Evolutionary conservation across 2,888 invertebrate species (phyloP).

Genomic region (Choristoneura rosaceana): DNA sequence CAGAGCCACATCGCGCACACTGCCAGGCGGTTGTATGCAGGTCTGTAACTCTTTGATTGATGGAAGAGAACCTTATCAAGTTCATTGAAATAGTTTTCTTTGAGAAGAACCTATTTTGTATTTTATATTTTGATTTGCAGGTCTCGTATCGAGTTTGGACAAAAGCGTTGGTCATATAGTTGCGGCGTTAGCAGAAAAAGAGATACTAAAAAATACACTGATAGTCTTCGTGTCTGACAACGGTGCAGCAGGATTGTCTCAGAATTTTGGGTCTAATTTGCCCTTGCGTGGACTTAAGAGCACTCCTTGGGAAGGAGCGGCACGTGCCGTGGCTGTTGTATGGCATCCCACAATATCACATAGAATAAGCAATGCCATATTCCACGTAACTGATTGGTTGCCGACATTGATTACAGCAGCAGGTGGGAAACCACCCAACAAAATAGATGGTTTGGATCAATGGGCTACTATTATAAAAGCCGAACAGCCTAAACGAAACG

Average conservation of each 20-base stretch:
- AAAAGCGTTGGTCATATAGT: conserved; percentile 91
- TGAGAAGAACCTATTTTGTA: no score
- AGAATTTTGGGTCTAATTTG: conserved; percentile 90
- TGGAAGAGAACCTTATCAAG: background rate
- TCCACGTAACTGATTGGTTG: conserved; percentile 92
- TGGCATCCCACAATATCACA: conserved; percentile 85
- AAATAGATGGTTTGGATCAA: conserved; percentile 87
- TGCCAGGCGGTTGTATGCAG: conserved; percentile 89
- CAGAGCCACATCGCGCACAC: conserved; percentile 89
- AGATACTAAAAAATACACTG: conserved; percentile 91
- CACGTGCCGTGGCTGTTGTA: conserved; percentile 88
- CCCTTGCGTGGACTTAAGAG: conserved; percentile 91
- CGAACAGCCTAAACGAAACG: conserved; percentile 66
- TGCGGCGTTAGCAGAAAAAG: conserved; percentile 85
- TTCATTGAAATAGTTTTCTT: no score
- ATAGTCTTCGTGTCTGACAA: conserved; percentile 94
- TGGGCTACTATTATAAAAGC: conserved; percentile 85
- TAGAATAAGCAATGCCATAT: conserved; percentile 78
- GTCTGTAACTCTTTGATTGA: conserved; percentile 62
- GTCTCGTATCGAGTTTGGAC: conserved; percentile 90
- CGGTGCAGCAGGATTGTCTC: conserved; percentile 88
- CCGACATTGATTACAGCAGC: conserved; percentile 86
- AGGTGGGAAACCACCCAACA: conserved; percentile 54
- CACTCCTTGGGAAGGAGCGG: conserved; percentile 92
- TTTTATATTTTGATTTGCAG: conserved; percentile 52